These are phyloP conservation scores for Xylophagus ater DNA, from an alignment of 2,888 invertebrate species.

Conservation along the genomic window DNA sequence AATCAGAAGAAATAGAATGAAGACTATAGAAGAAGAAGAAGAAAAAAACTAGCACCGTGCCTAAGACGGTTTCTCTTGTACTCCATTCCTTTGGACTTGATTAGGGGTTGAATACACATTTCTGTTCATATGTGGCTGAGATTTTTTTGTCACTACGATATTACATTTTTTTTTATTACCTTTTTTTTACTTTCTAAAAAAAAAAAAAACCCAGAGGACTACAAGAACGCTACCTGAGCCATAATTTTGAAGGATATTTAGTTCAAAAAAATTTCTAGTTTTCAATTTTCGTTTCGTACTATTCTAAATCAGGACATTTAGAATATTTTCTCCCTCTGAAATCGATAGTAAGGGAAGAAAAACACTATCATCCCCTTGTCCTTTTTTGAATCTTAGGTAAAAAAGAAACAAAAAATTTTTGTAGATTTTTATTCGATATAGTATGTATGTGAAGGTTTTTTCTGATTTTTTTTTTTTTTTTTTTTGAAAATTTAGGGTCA, in stretches of 20 bases:
- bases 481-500: no score
- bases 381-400: not conserved
- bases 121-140: not conserved
- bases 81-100: conserved; percentile 8
- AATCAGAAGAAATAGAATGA: not conserved
- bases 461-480: not conserved
- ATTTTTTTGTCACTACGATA: not conserved
- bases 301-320: no score
- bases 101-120: conserved; percentile 14
- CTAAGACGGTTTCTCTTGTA: conserved; percentile 12
- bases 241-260: no score
- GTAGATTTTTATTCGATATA: no score
- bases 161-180: not conserved
- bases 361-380: not conserved
- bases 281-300: no score
- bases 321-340: no score
- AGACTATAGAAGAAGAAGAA: not conserved
- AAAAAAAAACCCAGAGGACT: not conserved
- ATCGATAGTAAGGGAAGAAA: no score
- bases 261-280: no score
- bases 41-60: conserved; percentile 10
- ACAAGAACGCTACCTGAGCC: conserved; percentile 2
- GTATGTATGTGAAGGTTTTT: no score
- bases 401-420: not conserved
- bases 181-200: not conserved